Evolutionary conservation across 2,797 vertebrate genomes (phyloP).

Genomic region (Aeoliscus strigatus): DNA sequence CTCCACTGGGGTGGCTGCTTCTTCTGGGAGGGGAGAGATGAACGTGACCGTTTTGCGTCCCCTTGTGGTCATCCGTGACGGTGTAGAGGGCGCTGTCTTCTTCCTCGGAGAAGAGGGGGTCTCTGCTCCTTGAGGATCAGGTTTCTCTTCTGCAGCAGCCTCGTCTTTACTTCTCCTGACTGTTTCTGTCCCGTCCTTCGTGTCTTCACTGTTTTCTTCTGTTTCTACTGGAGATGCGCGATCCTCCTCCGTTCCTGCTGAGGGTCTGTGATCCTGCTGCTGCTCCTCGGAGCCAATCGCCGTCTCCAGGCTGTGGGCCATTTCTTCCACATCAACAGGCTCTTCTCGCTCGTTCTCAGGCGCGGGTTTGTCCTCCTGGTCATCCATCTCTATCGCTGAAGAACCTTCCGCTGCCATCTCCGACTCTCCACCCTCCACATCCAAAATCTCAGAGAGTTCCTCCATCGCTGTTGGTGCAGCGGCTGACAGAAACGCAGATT

Average conservation of each 20-base stretch:
- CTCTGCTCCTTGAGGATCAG: conserved; percentile 20
- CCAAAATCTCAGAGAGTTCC: conserved; percentile 7
- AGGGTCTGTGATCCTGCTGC: not conserved
- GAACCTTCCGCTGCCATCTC: not conserved
- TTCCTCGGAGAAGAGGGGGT: conserved; percentile 23
- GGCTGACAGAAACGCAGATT: not conserved
- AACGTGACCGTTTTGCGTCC: conserved; percentile 51
- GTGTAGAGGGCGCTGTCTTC: conserved; percentile 46
- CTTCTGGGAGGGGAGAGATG: conserved; percentile 41
- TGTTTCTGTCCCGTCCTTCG: conserved; percentile 1
- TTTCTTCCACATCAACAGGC: conserved; percentile 4
- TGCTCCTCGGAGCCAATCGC: conserved; percentile 12
- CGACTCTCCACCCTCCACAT: conserved; percentile 2
- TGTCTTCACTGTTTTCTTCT: conserved; percentile 6
- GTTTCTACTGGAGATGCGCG: not conserved
- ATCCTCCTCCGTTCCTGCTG: conserved; percentile 11
- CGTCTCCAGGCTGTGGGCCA: not conserved
- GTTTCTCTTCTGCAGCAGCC: conserved; percentile 9
- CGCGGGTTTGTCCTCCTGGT: not conserved
- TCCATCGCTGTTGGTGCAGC: conserved; percentile 6
- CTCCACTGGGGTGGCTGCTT: conserved; percentile 30
- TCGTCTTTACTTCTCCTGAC: not conserved
- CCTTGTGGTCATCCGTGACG: conserved; percentile 51
- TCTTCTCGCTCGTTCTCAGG: conserved; percentile 20
- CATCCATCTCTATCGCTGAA: conserved; percentile 12